phyloP scores from a whole-genome alignment of 2,888 invertebrate species.

The Fabriciana adippe region DNA sequence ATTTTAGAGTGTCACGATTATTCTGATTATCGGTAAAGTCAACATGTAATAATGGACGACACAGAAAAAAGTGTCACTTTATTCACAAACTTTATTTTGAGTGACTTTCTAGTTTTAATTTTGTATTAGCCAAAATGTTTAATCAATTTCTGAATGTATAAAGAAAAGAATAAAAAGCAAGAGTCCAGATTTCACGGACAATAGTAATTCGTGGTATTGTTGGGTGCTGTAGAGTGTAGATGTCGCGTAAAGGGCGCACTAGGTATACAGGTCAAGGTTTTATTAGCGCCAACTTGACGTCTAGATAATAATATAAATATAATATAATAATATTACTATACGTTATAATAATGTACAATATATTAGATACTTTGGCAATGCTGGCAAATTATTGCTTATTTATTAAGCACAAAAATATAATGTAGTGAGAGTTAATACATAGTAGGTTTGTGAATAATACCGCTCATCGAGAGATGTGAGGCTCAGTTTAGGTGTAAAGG shows the following conservation, averaged over 20 bases:
- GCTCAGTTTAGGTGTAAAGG: slow-evolving; percentile 79
- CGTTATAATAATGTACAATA: too few species aligned
- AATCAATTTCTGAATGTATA: too few species aligned
- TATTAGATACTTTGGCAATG: too few species aligned
- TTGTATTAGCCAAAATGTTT: background rate
- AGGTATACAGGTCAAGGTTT: slow-evolving; percentile 73
- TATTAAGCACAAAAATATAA: background rate
- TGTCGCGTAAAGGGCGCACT: slow-evolving; percentile 40
- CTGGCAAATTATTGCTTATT: too few species aligned
- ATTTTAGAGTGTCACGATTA: slow-evolving; percentile 67
- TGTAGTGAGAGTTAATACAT: background rate
- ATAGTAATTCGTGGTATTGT: slow-evolving; percentile 1
- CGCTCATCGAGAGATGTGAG: slow-evolving; percentile 55
- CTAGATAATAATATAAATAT: slow-evolving; percentile 49
- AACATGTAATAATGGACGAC: slow-evolving; percentile 50
- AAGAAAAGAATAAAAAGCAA: background rate
- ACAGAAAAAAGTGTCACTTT: slow-evolving; percentile 41
- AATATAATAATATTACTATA: slow-evolving; percentile 25
- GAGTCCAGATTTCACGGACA: background rate
- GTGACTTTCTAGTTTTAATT: background rate
- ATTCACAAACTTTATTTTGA: slow-evolving; percentile 8
- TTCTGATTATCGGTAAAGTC: slow-evolving; percentile 59
- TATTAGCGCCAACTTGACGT: slow-evolving; percentile 69
- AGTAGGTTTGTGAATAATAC: slow-evolving; percentile 1
- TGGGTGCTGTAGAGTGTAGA: background rate